phyloP scores from a whole-genome alignment of 2,113 vertebrate species.

The Lipophrys pholis region DNA sequence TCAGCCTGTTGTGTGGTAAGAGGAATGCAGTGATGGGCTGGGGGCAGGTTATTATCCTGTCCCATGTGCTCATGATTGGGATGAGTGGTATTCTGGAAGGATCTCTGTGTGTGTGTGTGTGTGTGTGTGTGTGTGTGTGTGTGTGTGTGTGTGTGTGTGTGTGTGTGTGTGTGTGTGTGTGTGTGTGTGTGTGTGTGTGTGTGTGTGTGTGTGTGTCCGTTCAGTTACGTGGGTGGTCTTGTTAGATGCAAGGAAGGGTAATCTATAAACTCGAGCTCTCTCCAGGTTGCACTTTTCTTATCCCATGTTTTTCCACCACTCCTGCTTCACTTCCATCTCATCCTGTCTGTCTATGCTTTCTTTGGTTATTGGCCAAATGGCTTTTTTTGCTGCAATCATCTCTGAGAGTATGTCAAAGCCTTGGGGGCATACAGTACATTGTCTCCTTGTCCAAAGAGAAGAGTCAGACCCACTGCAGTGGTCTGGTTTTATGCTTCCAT shows the following conservation, averaged over 20 bases:
- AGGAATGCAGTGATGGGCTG: constrained; percentile 1
- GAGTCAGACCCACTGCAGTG: constrained; percentile 10
- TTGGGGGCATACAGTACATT: constrained; percentile 19
- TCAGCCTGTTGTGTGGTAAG: constrained; percentile 27
- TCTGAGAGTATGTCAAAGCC: constrained; percentile 11
- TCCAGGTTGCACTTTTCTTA: constrained; percentile 18
- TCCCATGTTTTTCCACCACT: constrained; percentile 4
- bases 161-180: constrained; percentile 8
- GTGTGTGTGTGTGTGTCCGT: background rate
- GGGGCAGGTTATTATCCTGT: constrained; percentile 34
- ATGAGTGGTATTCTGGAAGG: constrained; percentile 21
- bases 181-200: constrained; percentile 7
- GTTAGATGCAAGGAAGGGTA: constrained; percentile 39
- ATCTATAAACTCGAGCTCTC: constrained; percentile 48
- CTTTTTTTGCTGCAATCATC: constrained; percentile 44
- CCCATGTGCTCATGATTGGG: constrained; percentile 21
- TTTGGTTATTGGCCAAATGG: constrained; percentile 35
- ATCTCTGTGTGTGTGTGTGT: constrained; percentile 8
- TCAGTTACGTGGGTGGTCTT: constrained; percentile 18
- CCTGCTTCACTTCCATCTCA: background rate
- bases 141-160: background rate
- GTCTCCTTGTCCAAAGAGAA: background rate
- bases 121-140: constrained; percentile 9
- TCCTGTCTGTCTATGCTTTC: constrained; percentile 9
- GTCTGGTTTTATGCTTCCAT: constrained; percentile 4